Base-by-base conservation (phyloP, 2,888 invertebrate species). In the Malachius bipustulatus region DNA sequence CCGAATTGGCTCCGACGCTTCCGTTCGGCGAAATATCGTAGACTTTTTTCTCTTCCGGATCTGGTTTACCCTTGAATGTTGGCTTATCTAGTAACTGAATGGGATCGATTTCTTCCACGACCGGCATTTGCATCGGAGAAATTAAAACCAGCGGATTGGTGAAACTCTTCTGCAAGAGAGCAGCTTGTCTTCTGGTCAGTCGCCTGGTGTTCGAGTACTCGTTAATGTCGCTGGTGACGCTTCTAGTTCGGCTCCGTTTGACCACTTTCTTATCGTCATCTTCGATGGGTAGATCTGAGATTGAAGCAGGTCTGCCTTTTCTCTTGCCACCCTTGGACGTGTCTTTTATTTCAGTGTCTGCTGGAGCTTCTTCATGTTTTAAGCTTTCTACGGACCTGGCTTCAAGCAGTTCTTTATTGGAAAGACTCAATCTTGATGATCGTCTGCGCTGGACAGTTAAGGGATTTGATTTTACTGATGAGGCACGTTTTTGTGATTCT, bases 101-200 rank as follows among this genome's bases (percentile, higher is more conserved):
- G 10, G 69, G 61, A 44, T 70, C 69, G 0, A 69, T 60, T 2
- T 60, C 52, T 12, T 63, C 63, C 0, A 63, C 55, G 9, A 4
- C 24, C 6, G 6, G 12, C 4, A 4, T 8, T n/a, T 35, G 28
- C 4, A 37, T 36, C 19, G 39, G 28, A 4, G 37, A 36, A 11
- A 38, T n/a, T 15, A 19, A 26, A 26, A 11, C 12, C 4, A 4
- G 8, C 6, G 34, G 32, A 4, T 38, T 37, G 33, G 44, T 38
- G 11, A 51, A 31, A 37, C 58, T 58, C 0, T 63, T 59, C 30
- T 66, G 62, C 2, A 71, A 44, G 14, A 69, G 42, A 0, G 58
- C 51, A 36, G 63, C 63, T 41, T 71, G 71, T 30, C 62, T 51
- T 2, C 71, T 63, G 0, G 71, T 71, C 34, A 71, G 37, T 42